These are phyloP conservation scores for Drosophila athabasca DNA, from an alignment of 1,140 invertebrate genomes.

Conservation along the genomic window DNA sequence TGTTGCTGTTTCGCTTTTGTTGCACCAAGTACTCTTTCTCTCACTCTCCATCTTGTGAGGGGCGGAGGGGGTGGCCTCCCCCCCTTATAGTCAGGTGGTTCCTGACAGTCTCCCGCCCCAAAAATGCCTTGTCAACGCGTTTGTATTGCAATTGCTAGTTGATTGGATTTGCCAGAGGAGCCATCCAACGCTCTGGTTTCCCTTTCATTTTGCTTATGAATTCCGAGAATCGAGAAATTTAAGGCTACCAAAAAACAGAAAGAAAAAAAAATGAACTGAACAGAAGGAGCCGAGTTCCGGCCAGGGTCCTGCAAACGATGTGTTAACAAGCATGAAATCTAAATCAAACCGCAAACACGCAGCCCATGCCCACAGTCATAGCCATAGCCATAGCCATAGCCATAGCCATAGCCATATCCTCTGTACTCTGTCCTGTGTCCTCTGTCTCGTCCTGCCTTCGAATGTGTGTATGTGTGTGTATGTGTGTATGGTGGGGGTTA, in stretches of 20 bases:
- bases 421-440: neutral
- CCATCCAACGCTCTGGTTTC: neutral
- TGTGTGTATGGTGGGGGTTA: no score
- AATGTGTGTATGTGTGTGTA: neutral
- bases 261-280: neutral
- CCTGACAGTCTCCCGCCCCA: constrained; percentile 13
- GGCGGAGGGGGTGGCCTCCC: no score
- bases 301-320: constrained; percentile 50
- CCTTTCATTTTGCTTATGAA: constrained; percentile 56
- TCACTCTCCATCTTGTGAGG: no score
- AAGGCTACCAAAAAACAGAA: constrained; percentile 1
- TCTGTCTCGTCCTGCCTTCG: constrained; percentile 7
- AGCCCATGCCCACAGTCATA: constrained; percentile 16
- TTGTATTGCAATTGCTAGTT: constrained; percentile 59
- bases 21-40: neutral
- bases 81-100: constrained; percentile 46
- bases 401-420: neutral
- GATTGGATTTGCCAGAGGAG: constrained; percentile 55
- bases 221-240: constrained; percentile 19
- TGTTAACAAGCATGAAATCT: constrained; percentile 67
- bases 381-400: no score
- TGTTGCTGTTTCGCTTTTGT: neutral
- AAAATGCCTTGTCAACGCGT: constrained; percentile 46
- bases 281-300: constrained; percentile 7
- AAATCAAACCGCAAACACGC: constrained; percentile 65